Evolutionary conservation across 2,888 invertebrate genomes (phyloP).

Genomic region (Cantharis rustica): DNA sequence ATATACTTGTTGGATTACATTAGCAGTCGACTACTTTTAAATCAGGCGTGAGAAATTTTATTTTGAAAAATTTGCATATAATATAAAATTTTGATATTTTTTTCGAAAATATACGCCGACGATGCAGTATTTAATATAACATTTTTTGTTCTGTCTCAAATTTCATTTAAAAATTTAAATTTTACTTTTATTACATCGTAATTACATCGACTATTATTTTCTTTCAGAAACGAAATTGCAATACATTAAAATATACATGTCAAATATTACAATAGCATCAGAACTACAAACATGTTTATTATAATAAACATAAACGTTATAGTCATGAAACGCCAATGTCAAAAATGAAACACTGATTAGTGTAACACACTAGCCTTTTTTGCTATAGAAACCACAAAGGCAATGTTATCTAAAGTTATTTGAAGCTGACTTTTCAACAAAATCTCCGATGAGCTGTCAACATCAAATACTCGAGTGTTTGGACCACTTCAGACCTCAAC

Average conservation of each 20-base stretch:
- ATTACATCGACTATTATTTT: neutral
- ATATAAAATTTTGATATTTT: too few species aligned
- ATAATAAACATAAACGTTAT: slow-evolving; percentile 23
- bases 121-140: neutral
- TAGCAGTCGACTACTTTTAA: too few species aligned
- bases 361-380: slow-evolving; percentile 27
- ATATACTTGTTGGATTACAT: too few species aligned
- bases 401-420: slow-evolving; percentile 45
- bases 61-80: too few species aligned
- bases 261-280: slow-evolving; percentile 14
- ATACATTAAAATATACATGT: slow-evolving; percentile 7
- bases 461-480: slow-evolving; percentile 46
- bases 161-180: neutral
- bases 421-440: slow-evolving; percentile 42
- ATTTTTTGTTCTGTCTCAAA: neutral
- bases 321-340: neutral
- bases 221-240: neutral
- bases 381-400: slow-evolving; percentile 40
- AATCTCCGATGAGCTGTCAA: slow-evolving; percentile 44
- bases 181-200: neutral
- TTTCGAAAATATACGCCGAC: too few species aligned
- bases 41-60: too few species aligned
- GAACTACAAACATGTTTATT: slow-evolving; percentile 29
- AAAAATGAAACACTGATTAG: slow-evolving; percentile 2
- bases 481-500: slow-evolving; percentile 41